phyloP scores from a whole-genome alignment of 2,888 invertebrate genomes.

The Hesperia comma region DNA sequence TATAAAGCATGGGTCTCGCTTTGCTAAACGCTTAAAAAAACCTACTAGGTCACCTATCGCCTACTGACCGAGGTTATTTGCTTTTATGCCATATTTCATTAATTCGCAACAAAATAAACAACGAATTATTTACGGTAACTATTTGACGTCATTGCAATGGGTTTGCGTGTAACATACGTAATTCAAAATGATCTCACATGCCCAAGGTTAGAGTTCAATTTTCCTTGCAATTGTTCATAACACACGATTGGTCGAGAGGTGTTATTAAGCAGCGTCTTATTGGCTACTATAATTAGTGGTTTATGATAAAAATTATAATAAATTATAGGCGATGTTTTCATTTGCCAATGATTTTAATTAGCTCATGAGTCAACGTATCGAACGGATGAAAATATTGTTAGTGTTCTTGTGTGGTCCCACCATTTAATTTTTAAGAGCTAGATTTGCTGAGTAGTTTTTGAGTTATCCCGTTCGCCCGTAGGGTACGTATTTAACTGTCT shows the following conservation, averaged over 20 bases:
- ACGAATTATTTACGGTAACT: not conserved
- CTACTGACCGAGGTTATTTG: too few species aligned
- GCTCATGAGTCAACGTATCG: not conserved
- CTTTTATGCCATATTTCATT: too few species aligned
- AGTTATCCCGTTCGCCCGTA: too few species aligned
- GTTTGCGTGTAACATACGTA: not conserved
- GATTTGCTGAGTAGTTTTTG: too few species aligned
- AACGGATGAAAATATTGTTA: not conserved
- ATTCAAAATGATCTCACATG: not conserved
- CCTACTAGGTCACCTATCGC: too few species aligned
- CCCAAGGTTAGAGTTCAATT: not conserved
- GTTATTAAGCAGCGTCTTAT: conserved; percentile 6
- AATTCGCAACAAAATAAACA: not conserved
- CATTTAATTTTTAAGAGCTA: too few species aligned
- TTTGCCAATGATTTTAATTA: not conserved
- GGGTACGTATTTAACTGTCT: too few species aligned
- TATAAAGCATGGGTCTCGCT: too few species aligned
- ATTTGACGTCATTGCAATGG: conserved; percentile 7
- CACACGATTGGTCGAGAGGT: conserved; percentile 11
- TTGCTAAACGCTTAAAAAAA: too few species aligned
- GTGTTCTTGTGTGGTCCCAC: too few species aligned
- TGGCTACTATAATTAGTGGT: conserved; percentile 19
- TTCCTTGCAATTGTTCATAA: not conserved
- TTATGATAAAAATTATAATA: conserved; percentile 10
- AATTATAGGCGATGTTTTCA: not conserved